phyloP scores from a whole-genome alignment of 2,888 invertebrate genomes.

The Ceratothoa steindachneri region DNA sequence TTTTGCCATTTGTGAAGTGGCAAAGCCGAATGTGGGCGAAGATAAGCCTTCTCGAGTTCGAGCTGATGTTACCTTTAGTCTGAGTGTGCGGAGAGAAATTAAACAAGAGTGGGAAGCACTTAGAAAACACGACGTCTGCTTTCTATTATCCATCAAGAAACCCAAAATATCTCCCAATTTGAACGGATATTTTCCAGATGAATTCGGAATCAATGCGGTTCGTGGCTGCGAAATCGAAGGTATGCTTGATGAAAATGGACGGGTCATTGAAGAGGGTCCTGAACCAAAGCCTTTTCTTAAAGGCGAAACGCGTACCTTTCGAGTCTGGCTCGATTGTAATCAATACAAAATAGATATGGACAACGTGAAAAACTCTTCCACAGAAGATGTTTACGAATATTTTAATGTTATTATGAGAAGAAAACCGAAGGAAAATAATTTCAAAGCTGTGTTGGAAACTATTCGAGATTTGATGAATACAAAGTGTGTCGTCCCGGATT shows the following conservation, averaged over 20 bases:
- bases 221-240: slow-evolving; percentile 98
- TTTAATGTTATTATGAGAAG: slow-evolving; percentile 96
- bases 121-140: slow-evolving; percentile 95
- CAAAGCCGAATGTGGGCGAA: slow-evolving; percentile 66
- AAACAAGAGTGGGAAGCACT: slow-evolving; percentile 95
- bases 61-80: slow-evolving; percentile 88
- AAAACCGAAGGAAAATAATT: slow-evolving; percentile 99
- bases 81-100: slow-evolving; percentile 84
- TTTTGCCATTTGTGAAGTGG: slow-evolving; percentile 63
- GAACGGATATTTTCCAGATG: slow-evolving; percentile 40
- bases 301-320: slow-evolving; percentile 84
- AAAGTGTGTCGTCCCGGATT: slow-evolving; percentile 92
- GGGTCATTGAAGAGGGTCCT: slow-evolving; percentile 85
- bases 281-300: slow-evolving; percentile 80
- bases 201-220: slow-evolving; percentile 73
- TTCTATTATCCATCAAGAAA: slow-evolving; percentile 73
- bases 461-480: slow-evolving; percentile 99
- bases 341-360: slow-evolving; percentile 93
- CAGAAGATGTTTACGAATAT: slow-evolving; percentile 75
- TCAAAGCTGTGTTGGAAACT: slow-evolving; percentile 97
- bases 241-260: slow-evolving; percentile 89
- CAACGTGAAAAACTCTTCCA: slow-evolving; percentile 67
- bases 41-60: slow-evolving; percentile 90
- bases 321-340: slow-evolving; percentile 93
- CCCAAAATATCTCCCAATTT: slow-evolving; percentile 37